Conservation (phyloP, 2,797 vertebrate genomes). For the Sorex maritimensis region DNA sequence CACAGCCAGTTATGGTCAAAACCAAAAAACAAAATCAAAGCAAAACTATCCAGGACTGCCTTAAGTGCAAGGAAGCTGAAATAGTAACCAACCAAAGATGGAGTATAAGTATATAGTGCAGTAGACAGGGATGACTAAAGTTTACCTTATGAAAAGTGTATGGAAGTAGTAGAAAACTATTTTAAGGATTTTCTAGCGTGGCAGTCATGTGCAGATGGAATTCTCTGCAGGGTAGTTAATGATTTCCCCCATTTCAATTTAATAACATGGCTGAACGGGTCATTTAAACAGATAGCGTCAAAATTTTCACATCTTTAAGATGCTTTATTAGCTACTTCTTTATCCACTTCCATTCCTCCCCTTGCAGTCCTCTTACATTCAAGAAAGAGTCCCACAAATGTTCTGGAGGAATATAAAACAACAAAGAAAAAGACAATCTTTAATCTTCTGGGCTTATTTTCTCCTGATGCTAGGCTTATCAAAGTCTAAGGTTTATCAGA, state of each 20-base stretch:
- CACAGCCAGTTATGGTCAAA: no score
- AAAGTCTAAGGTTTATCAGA: neutral
- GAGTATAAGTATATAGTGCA: neutral
- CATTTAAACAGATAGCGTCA: constrained; percentile 5
- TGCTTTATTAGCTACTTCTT: neutral
- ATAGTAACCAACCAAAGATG: neutral
- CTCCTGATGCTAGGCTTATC: neutral
- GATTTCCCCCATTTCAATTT: constrained; percentile 18
- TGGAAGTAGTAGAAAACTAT: neutral
- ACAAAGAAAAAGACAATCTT: neutral
- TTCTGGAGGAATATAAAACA: neutral
- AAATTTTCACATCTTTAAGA: constrained; percentile 6
- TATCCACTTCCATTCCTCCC: neutral
- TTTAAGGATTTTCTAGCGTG: constrained; percentile 46
- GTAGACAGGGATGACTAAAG: neutral
- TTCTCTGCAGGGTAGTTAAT: neutral
- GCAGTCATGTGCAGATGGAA: neutral
- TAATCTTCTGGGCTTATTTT: neutral
- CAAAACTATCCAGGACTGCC: no score
- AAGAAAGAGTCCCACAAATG: neutral
- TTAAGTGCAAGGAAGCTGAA: no score
- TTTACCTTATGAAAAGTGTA: neutral
- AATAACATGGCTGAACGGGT: neutral
- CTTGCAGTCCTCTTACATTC: neutral
- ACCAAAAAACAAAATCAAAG: no score